A percentile compares a stretch with the other conserved stretches of the same genome.
phyloP scores from a whole-genome alignment of 1,140 invertebrate genomes.

The Drosophila ironensis region DNA sequence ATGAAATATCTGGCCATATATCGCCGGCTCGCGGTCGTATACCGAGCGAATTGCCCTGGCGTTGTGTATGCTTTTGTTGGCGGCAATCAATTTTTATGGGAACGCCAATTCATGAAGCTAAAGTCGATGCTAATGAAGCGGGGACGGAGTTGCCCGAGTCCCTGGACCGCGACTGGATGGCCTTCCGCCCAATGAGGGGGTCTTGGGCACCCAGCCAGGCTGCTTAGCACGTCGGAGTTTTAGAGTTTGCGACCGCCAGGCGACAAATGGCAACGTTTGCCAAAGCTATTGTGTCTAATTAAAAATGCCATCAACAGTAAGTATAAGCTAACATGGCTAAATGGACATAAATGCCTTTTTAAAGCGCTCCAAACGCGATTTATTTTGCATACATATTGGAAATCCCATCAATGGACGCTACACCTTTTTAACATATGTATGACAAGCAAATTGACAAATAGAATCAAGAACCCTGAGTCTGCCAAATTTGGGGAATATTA shows the following conservation, averaged over 20 bases:
- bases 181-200: conserved; percentile 51
- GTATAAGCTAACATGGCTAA: conserved; percentile 49
- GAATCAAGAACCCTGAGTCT: neutral
- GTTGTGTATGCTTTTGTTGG: conserved; percentile 46
- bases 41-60: conserved; percentile 1
- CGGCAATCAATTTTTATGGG: conserved; percentile 68
- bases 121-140: conserved; percentile 70
- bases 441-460: conserved; percentile 28
- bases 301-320: conserved; percentile 66
- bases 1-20: conserved; percentile 60
- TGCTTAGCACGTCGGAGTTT: conserved; percentile 29
- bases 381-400: conserved; percentile 25
- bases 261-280: too few relatives aligned
- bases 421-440: conserved; percentile 26
- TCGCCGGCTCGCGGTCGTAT: conserved; percentile 13
- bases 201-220: conserved; percentile 30
- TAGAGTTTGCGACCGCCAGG: too few relatives aligned
- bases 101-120: conserved; percentile 60
- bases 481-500: conserved; percentile 21
- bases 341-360: conserved; percentile 58
- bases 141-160: conserved; percentile 3
- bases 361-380: conserved; percentile 9
- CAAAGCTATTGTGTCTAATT: conserved; percentile 53
- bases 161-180: conserved; percentile 30
- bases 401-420: neutral